phyloP scores from a whole-genome alignment of 2,797 vertebrate genomes.

The Phrynocephalus vlangalii region DNA sequence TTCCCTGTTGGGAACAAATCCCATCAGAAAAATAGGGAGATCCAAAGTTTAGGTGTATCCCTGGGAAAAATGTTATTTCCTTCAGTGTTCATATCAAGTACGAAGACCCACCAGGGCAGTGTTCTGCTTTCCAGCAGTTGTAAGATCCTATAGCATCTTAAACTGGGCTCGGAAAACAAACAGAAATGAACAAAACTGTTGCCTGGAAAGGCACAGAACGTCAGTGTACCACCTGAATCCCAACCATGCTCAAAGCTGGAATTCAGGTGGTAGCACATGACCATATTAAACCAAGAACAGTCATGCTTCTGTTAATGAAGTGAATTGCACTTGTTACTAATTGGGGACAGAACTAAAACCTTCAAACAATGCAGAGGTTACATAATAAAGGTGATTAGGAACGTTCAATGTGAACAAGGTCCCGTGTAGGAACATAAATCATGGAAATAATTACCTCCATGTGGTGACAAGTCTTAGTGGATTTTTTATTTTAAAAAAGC shows the following conservation, averaged over 20 bases:
- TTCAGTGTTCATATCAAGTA: not conserved
- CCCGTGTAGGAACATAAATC: conserved; percentile 56
- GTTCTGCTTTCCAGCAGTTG: no score
- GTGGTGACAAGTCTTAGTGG: conserved; percentile 49
- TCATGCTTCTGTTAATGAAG: conserved; percentile 33
- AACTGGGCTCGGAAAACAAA: no score
- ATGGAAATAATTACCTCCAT: conserved; percentile 65
- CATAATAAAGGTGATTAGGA: conserved; percentile 52
- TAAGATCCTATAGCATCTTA: no score
- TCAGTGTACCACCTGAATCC: no score
- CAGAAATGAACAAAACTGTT: no score
- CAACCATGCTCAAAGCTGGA: not conserved
- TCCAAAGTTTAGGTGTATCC: not conserved
- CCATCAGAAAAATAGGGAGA: not conserved
- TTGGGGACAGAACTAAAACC: conserved; percentile 26
- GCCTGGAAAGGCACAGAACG: not conserved
- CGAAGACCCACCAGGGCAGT: no score
- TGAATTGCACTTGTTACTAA: conserved; percentile 26
- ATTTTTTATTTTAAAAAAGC: conserved; percentile 37
- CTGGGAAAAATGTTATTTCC: not conserved
- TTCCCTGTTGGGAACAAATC: not conserved
- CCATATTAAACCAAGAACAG: conserved; percentile 15
- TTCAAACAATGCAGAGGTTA: conserved; percentile 48
- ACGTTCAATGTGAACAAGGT: conserved; percentile 52
- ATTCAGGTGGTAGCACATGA: not conserved